Evolutionary conservation across 2,888 invertebrate genomes (phyloP), one percentile per base, ranked within the genome.

Genomic region (Drosophila antonietae): DNA sequence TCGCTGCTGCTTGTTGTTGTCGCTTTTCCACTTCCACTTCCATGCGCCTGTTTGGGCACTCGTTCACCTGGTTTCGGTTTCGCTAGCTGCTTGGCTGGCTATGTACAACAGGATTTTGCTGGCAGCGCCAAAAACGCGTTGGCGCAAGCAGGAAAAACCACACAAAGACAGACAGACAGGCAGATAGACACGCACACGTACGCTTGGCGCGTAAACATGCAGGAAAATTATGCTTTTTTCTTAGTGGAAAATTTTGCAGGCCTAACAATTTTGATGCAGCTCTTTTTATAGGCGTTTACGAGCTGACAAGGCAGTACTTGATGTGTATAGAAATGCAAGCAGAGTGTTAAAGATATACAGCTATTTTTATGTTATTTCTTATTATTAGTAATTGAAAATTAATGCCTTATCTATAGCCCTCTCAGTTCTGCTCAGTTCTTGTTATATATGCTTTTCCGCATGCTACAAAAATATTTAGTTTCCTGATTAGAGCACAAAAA

Each of bases 31-130:
- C 78, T 80, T 72, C 67, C 72, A 75, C 75, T 66, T 75, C 78
- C 73, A 73, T 72, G 77, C 69, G 71, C 70, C 63, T 69, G 80
- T 75, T 72, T 69, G 59, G 69, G 70, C 75, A 83, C 88, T 78
- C 72, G 86, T 86, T 88, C 83, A 88, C 86, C 89, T 88, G 84
- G 89, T 87, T 83, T 83, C 69, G 65, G 80, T 81, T 74, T 74
- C 67, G 77, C 73, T 75, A 65, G 65, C 71, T 51, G 33, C 51
- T 51, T 51, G 49, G 12, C 49, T 51, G 49, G 33, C 49, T 51
- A 3, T 73, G 81, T 69, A 75, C 79, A 86, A 86, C 86, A 86
- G 86, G 86, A 86, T 86, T 86, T 81, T 63, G 63, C 61, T 37
- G 72, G 46, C 71, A 51, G 41, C 62, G 63, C 64, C 70, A 75